phyloP scores from a whole-genome alignment of 2,113 vertebrate species.

The Corythornis madagascariensis region DNA sequence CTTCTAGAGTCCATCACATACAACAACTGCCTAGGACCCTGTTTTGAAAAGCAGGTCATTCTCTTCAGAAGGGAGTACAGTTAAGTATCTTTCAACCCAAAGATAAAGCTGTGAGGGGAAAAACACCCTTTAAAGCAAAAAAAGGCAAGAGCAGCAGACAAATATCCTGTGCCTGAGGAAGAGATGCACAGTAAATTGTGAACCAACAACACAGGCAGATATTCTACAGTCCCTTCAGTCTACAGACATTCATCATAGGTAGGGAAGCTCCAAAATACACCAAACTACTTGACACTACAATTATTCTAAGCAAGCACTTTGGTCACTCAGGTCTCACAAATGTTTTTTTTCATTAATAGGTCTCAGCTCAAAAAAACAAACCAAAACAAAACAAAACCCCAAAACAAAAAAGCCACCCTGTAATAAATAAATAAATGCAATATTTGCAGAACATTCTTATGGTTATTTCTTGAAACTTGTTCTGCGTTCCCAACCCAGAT shows the following conservation, averaged over 20 bases:
- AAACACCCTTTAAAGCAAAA: not conserved
- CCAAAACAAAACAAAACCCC: too few relatives aligned
- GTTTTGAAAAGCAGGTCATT: not conserved
- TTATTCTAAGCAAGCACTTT: not conserved
- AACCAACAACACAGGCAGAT: not conserved
- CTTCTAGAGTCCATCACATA: not conserved
- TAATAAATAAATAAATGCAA: not conserved
- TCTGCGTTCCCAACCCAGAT: not conserved
- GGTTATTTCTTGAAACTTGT: not conserved
- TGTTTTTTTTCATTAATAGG: not conserved
- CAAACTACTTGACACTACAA: not conserved
- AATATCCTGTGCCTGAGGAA: not conserved
- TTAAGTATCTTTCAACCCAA: not conserved
- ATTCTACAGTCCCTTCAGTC: not conserved
- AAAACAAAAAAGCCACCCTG: not conserved
- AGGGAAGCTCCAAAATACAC: not conserved
- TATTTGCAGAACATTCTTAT: not conserved
- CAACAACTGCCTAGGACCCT: not conserved
- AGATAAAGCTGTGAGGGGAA: not conserved
- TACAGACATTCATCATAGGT: not conserved
- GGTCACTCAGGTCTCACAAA: not conserved
- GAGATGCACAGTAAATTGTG: not conserved
- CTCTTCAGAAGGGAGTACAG: not conserved
- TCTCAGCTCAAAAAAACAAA: not conserved
- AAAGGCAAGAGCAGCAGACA: not conserved